Evolutionary conservation across 2,797 vertebrate species (phyloP).

Genomic region (Sparidentex hasta): DNA sequence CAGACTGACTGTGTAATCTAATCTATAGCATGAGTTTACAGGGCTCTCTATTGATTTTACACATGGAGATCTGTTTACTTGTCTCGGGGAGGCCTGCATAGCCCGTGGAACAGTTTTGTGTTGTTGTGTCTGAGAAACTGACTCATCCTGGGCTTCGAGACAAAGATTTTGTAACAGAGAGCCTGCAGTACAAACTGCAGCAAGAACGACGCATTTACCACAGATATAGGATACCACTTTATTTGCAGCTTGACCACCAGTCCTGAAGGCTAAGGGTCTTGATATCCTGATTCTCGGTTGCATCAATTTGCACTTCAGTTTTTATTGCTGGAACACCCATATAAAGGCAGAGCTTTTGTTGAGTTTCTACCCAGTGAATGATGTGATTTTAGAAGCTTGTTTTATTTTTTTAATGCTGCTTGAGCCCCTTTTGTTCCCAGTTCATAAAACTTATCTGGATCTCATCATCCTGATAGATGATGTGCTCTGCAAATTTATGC

Average conservation of each 20-base stretch:
- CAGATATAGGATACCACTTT: not conserved
- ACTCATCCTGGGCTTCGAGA: slow-evolving; percentile 5
- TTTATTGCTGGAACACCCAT: not conserved
- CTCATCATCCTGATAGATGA: slow-evolving; percentile 17
- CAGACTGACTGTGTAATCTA: not conserved
- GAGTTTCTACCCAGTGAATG: not conserved
- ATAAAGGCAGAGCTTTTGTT: not conserved
- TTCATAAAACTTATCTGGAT: slow-evolving; percentile 24
- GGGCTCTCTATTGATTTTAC: not conserved
- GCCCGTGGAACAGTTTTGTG: not conserved
- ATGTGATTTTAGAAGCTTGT: slow-evolving; percentile 26
- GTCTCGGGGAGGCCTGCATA: not conserved
- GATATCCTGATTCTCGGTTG: not conserved
- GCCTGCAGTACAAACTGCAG: slow-evolving; percentile 8
- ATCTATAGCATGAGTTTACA: not conserved
- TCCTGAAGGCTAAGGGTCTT: not conserved
- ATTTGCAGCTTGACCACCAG: not conserved
- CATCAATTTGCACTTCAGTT: not conserved
- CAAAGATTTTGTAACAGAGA: not conserved
- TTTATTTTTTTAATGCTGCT: slow-evolving; percentile 34
- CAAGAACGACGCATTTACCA: not conserved
- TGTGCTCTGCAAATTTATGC: slow-evolving; percentile 54
- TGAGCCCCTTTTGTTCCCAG: slow-evolving; percentile 23
- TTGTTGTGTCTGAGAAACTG: not conserved
- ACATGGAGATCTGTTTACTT: not conserved